Percentiles rank a stretch among this genome's conserved stretches.
Evolutionary conservation across 2,888 invertebrate genomes (phyloP).

Genomic region (Parapristionchus giblindavisi): DNA sequence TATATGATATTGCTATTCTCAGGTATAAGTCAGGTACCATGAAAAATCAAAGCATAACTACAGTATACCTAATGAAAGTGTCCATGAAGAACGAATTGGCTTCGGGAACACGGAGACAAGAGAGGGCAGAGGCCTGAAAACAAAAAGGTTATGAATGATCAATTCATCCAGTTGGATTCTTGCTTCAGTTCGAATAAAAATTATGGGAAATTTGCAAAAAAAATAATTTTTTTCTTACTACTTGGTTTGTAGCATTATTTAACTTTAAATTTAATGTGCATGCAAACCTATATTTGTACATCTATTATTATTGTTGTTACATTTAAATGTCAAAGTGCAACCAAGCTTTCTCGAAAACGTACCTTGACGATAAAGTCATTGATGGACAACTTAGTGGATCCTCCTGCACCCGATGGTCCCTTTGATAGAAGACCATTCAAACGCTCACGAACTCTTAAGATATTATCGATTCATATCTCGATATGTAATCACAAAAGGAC

Average conservation of each 20-base stretch:
- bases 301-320: not conserved
- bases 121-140: conserved; percentile 75
- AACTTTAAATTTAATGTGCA: too few relatives aligned
- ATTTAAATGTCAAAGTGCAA: not conserved
- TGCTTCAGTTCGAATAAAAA: too few relatives aligned
- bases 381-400: conserved; percentile 74
- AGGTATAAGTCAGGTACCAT: not conserved
- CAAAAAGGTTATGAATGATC: too few relatives aligned
- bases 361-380: conserved; percentile 80
- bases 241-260: too few relatives aligned
- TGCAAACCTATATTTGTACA: not conserved
- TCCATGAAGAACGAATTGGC: conserved; percentile 96
- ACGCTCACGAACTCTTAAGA: conserved; percentile 74
- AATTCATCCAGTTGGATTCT: too few relatives aligned
- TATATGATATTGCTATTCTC: not conserved
- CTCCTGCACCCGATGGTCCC: conserved; percentile 50
- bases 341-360: conserved; percentile 71
- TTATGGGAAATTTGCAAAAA: too few relatives aligned
- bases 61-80: conserved; percentile 74
- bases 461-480: conserved; percentile 67
- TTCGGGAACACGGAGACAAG: conserved; percentile 73
- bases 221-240: too few relatives aligned
- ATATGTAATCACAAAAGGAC: not conserved
- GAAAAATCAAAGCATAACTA: not conserved
- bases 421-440: conserved; percentile 69